Evolutionary conservation across 2,797 vertebrate genomes (phyloP).

Genomic region (Melanotaenia trifasciata): DNA sequence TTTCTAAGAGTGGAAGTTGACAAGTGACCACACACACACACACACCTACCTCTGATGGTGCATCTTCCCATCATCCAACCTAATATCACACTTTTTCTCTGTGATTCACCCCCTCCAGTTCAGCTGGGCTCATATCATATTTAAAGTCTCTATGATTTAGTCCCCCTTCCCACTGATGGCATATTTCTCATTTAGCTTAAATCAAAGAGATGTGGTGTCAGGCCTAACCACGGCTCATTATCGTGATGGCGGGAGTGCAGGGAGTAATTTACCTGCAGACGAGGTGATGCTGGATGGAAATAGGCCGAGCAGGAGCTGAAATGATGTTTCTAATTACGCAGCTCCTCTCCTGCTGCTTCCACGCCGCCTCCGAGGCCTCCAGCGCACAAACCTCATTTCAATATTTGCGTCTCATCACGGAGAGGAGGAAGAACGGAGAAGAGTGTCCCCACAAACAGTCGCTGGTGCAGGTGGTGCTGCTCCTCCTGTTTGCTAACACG

Average conservation of each 20-base stretch:
- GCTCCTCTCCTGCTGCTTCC: slow-evolving; percentile 45
- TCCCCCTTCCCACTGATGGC: slow-evolving; percentile 66
- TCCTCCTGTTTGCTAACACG: slow-evolving; percentile 26
- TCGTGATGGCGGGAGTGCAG: slow-evolving; percentile 68
- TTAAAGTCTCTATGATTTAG: slow-evolving; percentile 76
- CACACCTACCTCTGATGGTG: slow-evolving; percentile 24
- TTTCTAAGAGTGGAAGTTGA: slow-evolving; percentile 6
- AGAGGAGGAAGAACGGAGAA: slow-evolving; percentile 1
- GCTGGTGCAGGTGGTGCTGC: neutral
- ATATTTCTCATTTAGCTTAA: slow-evolving; percentile 83
- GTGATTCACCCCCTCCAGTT: slow-evolving; percentile 69
- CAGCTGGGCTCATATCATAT: slow-evolving; percentile 71
- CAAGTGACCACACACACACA: slow-evolving; percentile 22
- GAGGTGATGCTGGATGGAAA: slow-evolving; percentile 71
- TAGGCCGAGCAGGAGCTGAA: slow-evolving; percentile 72
- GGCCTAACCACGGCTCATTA: slow-evolving; percentile 81
- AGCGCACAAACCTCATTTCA: slow-evolving; percentile 78
- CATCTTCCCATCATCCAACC: slow-evolving; percentile 64
- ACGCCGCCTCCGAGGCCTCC: slow-evolving; percentile 47
- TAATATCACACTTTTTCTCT: slow-evolving; percentile 70
- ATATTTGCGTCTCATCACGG: slow-evolving; percentile 76
- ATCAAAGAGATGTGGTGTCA: slow-evolving; percentile 81
- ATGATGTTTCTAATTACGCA: slow-evolving; percentile 80
- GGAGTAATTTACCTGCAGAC: slow-evolving; percentile 78
- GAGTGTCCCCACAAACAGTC: no score